Evolutionary conservation across 23 tunicate genomes (phyloP), one percentile per base, ranked within the genome.

Genomic region (Oikopleura vanhoeffeni): DNA sequence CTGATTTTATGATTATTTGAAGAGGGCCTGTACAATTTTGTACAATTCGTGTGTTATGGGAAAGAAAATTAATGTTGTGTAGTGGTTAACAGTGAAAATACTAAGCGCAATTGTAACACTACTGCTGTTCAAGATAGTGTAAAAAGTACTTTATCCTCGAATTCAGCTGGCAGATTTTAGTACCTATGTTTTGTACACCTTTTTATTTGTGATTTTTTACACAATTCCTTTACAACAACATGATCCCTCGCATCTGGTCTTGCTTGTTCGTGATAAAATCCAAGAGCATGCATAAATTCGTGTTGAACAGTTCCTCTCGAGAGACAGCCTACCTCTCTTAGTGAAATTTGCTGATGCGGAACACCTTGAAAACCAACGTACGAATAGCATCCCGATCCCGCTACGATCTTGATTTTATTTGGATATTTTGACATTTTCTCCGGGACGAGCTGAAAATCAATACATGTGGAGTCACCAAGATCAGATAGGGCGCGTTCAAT

Each of bases 261-360:
- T 13, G 79, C 79, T 30, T 71, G 79, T 71, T 71, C 79, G 38
- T 71, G 79, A 71, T 71, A 71, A 71, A 71, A 71, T 71, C 79
- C 79, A 71, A 71, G 79, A 2, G 79, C 79, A 71, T 71, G 79
- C 79, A 71, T 71, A 71, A 71, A 71, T 71, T 71, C 79, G 38
- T 71, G 79, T 38, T 71, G 79, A 32, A 71, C 79, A 4, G 79
- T 71, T 71, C 79, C 79, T 28, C 79, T 28, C 79, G 79, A 71
- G 34, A 71, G 34, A 30, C 79, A 71, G 4, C 79, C 79, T 30
- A 71, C 34, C 38, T 18, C 27, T 24, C 79, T 28, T 2, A 71
- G 27, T 3, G 79, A 71, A 30, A 71, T 71, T 30, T 28, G 3
- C 38, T 71, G 79, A 13, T 71, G 34, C 34, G 34, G 27, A 18